Evolutionary conservation across 2,113 vertebrate species (phyloP).

Genomic region (Amphiprion ocellaris): DNA sequence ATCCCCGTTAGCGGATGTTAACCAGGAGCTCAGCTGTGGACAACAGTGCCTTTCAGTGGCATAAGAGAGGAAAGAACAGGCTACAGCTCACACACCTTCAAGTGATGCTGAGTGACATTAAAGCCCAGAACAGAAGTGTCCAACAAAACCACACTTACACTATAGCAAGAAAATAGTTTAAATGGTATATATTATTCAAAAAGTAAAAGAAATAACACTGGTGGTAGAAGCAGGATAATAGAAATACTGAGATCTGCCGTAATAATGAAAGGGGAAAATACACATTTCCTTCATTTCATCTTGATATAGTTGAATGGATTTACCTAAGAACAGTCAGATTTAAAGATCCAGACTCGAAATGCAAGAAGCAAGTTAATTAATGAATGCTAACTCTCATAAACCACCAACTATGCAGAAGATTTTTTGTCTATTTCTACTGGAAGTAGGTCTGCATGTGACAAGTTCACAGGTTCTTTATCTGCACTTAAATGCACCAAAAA

Average conservation of each 20-base stretch:
- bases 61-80: slow-evolving; percentile 14
- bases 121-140: background rate
- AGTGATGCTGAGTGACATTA: background rate
- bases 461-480: too few species aligned
- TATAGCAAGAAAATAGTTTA: background rate
- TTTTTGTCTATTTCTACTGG: too few species aligned
- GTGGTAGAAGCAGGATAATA: background rate
- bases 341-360: background rate
- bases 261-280: too few species aligned
- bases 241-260: too few species aligned
- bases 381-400: too few species aligned
- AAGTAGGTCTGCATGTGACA: too few species aligned
- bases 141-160: too few species aligned
- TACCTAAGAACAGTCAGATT: background rate
- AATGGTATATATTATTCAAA: background rate
- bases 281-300: background rate
- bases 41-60: slow-evolving; percentile 81
- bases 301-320: background rate
- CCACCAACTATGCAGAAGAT: too few species aligned
- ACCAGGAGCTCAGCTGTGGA: slow-evolving; percentile 43
- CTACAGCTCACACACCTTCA: background rate
- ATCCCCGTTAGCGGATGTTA: background rate
- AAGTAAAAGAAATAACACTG: background rate
- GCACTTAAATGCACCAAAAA: too few species aligned
- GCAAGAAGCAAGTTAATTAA: too few species aligned